These are phyloP conservation scores for Rotaria macrura DNA, from an alignment of 2,888 invertebrate species.

Conservation along the genomic window DNA sequence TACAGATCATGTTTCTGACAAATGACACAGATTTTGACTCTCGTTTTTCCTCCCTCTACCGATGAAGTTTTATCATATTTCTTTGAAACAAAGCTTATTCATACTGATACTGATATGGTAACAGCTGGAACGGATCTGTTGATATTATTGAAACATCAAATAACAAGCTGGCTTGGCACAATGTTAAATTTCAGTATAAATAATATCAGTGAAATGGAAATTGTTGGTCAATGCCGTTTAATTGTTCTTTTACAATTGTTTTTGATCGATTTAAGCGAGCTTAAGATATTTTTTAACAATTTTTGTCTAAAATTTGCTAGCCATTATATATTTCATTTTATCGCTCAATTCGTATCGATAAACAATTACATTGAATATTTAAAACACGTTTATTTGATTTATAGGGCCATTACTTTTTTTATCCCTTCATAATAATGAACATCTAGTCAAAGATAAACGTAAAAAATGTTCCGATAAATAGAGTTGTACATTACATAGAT, in stretches of 20 bases:
- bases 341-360: neutral
- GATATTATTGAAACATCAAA: neutral
- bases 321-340: neutral
- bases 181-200: neutral
- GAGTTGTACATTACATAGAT: slow-evolving; percentile 34
- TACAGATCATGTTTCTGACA: too few species aligned
- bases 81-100: neutral
- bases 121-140: neutral
- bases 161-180: neutral
- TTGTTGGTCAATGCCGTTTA: neutral
- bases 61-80: neutral
- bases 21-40: too few species aligned
- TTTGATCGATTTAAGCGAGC: slow-evolving; percentile 17
- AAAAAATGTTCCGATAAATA: neutral
- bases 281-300: slow-evolving; percentile 17
- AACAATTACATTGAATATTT: slow-evolving; percentile 34
- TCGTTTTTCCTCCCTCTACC: neutral
- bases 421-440: slow-evolving; percentile 35
- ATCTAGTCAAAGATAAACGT: neutral
- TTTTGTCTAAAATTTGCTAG: slow-evolving; percentile 23
- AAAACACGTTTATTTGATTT: slow-evolving; percentile 43
- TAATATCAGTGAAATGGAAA: neutral
- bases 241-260: slow-evolving; percentile 18
- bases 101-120: neutral
- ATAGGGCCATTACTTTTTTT: slow-evolving; percentile 46